Evolutionary conservation across 2,113 vertebrate species (phyloP).

Genomic region (Laterallus jamaicensis): DNA sequence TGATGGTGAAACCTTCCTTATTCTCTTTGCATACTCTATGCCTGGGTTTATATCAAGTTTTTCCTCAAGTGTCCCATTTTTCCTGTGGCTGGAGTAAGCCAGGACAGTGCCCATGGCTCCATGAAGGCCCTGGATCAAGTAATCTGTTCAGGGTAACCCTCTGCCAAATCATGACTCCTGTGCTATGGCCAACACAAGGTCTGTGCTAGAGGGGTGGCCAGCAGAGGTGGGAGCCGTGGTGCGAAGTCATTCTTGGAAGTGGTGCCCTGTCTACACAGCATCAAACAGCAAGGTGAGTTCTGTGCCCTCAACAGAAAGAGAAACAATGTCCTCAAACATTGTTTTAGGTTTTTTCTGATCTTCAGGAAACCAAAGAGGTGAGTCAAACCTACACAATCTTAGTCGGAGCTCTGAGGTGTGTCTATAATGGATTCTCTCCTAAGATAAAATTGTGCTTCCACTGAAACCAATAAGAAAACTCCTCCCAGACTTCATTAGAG

Average conservation of each 20-base stretch:
- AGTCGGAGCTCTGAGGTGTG: not conserved
- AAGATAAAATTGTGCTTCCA: not conserved
- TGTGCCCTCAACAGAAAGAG: not conserved
- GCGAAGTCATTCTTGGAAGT: not conserved
- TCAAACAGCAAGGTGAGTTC: not conserved
- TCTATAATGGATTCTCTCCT: not conserved
- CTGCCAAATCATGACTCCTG: not conserved
- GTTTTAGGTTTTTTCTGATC: not conserved
- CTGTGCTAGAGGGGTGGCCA: not conserved
- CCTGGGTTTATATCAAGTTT: not conserved
- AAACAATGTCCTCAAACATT: not conserved
- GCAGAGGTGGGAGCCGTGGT: not conserved
- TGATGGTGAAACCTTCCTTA: not conserved
- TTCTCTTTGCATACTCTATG: not conserved
- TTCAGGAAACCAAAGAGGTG: not conserved
- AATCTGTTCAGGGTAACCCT: not conserved
- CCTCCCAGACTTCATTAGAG: not conserved
- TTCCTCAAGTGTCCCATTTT: not conserved
- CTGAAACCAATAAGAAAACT: not conserved
- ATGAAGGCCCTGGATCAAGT: not conserved
- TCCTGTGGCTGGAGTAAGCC: not conserved
- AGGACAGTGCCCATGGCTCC: not conserved
- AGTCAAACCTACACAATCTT: not conserved
- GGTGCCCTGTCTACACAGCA: not conserved
- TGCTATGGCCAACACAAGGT: not conserved